phyloP scores from a whole-genome alignment of 2,888 invertebrate genomes.

The Nomada ruficornis region DNA sequence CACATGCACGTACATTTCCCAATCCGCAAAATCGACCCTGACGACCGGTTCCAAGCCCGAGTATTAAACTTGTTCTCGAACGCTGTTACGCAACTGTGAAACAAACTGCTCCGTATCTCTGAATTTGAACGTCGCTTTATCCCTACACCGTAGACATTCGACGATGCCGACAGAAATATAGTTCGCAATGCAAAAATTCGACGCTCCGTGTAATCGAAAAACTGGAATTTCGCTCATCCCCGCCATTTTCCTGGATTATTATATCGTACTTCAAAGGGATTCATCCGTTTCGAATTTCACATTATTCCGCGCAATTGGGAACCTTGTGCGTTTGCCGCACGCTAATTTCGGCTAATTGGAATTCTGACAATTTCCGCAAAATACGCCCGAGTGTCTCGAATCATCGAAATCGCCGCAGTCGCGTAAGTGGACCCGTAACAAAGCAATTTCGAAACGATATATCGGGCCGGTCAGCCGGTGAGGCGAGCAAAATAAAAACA shows the following conservation, averaged over 20 bases:
- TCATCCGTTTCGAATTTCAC: background rate
- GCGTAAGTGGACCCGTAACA: background rate
- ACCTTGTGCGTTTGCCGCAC: background rate
- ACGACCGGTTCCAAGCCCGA: conserved; percentile 23
- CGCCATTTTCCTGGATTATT: background rate
- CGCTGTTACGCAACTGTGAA: conserved; percentile 1
- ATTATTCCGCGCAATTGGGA: background rate
- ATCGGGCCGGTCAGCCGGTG: too few species aligned
- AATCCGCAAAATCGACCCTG: conserved; percentile 36
- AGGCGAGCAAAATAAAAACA: background rate
- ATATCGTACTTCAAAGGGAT: background rate
- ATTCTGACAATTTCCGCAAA: background rate
- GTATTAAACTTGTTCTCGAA: conserved; percentile 23
- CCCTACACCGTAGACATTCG: too few species aligned
- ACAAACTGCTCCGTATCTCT: background rate
- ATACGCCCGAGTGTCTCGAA: background rate
- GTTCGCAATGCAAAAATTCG: background rate
- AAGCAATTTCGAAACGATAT: background rate
- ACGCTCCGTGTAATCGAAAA: background rate
- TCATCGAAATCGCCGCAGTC: background rate
- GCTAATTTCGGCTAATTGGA: background rate
- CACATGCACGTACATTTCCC: conserved; percentile 13
- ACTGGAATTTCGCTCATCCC: background rate
- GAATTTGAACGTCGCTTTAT: background rate
- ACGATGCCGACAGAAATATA: background rate